Evolutionary conservation across 2,888 invertebrate species (phyloP).

Genomic region (Pterostichus madidus): DNA sequence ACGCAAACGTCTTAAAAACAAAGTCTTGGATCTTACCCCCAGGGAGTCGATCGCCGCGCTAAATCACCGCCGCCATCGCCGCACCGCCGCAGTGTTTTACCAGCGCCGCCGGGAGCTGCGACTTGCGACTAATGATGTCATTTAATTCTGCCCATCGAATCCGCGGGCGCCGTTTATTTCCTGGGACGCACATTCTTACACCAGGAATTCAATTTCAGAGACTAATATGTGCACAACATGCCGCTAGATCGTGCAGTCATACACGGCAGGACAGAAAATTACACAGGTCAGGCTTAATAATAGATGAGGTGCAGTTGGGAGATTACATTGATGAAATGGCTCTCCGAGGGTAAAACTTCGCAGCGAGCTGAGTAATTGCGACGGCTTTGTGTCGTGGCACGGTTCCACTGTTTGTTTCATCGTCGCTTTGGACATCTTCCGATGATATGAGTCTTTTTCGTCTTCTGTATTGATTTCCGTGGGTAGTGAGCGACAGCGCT

Average conservation of each 20-base stretch:
- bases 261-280: conserved; percentile 57
- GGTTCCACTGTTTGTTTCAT: conserved; percentile 30
- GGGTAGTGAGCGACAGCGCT: neutral
- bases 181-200: conserved; percentile 35
- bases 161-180: conserved; percentile 48
- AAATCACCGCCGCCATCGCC: conserved; percentile 1
- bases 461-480: conserved; percentile 33
- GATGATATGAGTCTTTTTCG: conserved; percentile 30
- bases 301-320: conserved; percentile 70
- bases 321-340: conserved; percentile 71
- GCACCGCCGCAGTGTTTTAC: conserved; percentile 41
- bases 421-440: conserved; percentile 36
- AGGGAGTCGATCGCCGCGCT: conserved; percentile 31
- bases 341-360: conserved; percentile 70
- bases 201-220: conserved; percentile 59
- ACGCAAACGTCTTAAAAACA: conserved; percentile 68
- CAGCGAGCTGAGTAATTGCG: conserved; percentile 65
- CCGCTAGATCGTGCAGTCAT: conserved; percentile 18
- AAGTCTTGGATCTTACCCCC: conserved; percentile 47
- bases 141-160: conserved; percentile 63
- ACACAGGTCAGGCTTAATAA: conserved; percentile 69
- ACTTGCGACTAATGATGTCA: conserved; percentile 60
- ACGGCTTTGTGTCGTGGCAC: conserved; percentile 50
- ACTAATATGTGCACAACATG: conserved; percentile 54
- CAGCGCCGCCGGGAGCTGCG: conserved; percentile 17